phyloP scores from a whole-genome alignment of 2,888 invertebrate genomes.

The Poecilobothrus nobilitatus region DNA sequence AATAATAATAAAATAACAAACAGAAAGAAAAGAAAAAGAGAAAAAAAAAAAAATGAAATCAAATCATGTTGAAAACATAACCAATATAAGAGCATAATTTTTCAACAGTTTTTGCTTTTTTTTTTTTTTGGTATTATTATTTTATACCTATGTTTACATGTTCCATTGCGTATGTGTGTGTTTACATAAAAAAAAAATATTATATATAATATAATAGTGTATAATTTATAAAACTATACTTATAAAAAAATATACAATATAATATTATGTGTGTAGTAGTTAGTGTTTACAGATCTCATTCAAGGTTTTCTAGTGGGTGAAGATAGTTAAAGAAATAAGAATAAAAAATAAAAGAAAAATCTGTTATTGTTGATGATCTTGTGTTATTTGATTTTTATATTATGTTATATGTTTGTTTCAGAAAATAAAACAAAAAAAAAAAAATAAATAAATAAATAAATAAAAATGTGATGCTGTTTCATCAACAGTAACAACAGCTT shows the following conservation, averaged over 20 bases:
- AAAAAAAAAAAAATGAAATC: not conserved
- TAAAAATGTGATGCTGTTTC: not conserved
- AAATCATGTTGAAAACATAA: conserved; percentile 2
- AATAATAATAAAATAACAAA: not conserved
- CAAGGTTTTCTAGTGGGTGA: conserved; percentile 6
- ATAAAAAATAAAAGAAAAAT: not conserved
- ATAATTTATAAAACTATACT: not conserved
- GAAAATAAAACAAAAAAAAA: too few species aligned
- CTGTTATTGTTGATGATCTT: not conserved
- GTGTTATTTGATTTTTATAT: too few species aligned
- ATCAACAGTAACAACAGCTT: too few species aligned
- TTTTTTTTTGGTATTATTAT: too few species aligned
- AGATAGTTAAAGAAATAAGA: not conserved
- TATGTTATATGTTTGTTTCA: too few species aligned
- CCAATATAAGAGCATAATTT: not conserved
- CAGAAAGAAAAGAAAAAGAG: not conserved
- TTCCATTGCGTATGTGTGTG: too few species aligned
- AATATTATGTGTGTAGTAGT: not conserved
- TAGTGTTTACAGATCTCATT: not conserved
- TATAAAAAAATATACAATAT: not conserved
- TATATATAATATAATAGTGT: too few species aligned
- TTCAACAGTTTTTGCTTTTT: not conserved
- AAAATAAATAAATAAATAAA: too few species aligned
- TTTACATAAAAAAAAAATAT: too few species aligned
- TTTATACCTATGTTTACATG: too few species aligned